phyloP scores from a whole-genome alignment of 2,797 vertebrate species.

The Myotis planiceps region DNA sequence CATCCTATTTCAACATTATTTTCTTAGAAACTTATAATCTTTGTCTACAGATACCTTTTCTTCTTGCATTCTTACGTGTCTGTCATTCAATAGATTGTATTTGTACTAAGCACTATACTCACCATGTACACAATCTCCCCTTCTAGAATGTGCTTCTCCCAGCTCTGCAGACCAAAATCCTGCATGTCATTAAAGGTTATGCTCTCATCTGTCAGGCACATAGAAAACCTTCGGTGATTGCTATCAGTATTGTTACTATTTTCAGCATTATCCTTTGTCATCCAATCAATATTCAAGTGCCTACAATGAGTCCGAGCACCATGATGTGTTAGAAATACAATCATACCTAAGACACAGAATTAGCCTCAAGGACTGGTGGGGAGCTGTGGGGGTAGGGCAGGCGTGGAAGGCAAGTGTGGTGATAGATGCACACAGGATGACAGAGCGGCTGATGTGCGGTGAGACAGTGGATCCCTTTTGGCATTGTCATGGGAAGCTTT shows the following conservation, averaged over 20 bases:
- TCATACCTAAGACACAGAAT: not conserved
- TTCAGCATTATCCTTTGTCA: not conserved
- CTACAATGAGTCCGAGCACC: not conserved
- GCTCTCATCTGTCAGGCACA: not conserved
- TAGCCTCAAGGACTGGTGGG: not conserved
- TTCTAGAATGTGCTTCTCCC: not conserved
- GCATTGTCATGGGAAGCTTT: not conserved
- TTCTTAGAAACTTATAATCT: not conserved
- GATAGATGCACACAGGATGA: not conserved
- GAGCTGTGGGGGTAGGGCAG: not conserved
- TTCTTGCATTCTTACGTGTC: not conserved
- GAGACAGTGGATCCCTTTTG: not conserved
- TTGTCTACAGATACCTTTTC: not conserved
- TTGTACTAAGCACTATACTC: not conserved
- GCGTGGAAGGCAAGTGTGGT: too few relatives aligned
- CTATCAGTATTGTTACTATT: not conserved
- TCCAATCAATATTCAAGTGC: not conserved
- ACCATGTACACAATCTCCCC: not conserved
- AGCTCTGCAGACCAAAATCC: not conserved
- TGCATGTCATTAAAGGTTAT: not conserved
- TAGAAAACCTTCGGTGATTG: not conserved
- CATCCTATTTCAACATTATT: not conserved
- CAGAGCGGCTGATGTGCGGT: accelerated
- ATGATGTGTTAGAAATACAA: not conserved
- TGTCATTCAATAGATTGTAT: not conserved